A percentile compares a stretch with the other conserved stretches of the same genome.
Evolutionary conservation across 1,140 invertebrate species (phyloP).

Genomic region (Gryllus bimaculatus): DNA sequence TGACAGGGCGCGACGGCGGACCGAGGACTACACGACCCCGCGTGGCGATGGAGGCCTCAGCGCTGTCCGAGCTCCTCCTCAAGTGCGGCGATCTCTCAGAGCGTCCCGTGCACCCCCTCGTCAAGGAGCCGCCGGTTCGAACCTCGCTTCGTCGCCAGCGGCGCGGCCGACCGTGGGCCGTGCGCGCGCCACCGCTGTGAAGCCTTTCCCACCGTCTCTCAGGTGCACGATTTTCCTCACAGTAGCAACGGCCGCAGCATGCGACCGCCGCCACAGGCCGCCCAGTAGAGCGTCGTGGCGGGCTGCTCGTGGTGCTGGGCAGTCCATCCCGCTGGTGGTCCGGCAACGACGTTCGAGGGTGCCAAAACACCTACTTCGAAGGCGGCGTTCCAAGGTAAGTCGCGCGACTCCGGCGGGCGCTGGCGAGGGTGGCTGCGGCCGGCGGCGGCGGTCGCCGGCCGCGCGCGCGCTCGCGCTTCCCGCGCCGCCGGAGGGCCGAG

Average conservation of each 20-base stretch:
- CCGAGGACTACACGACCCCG: not conserved
- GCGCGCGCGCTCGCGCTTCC: too few species aligned
- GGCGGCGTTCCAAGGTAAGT: conserved; percentile 18
- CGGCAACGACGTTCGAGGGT: not conserved
- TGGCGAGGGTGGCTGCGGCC: too few species aligned
- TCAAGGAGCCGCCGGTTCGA: not conserved
- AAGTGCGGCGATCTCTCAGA: too few species aligned
- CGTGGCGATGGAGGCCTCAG: not conserved
- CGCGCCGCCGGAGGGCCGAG: too few species aligned
- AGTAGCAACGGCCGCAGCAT: not conserved
- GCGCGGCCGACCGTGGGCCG: not conserved
- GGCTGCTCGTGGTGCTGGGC: not conserved
- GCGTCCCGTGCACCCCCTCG: not conserved
- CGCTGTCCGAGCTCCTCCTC: too few species aligned
- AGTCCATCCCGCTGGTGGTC: not conserved
- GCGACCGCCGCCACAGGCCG: too few species aligned
- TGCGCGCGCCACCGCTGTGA: too few species aligned
- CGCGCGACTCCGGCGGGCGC: too few species aligned
- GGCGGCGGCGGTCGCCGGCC: too few species aligned
- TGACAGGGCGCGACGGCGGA: not conserved
- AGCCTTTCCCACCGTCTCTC: not conserved
- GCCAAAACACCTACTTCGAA: conserved; percentile 12
- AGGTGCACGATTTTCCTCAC: not conserved
- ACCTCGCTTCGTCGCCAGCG: not conserved
- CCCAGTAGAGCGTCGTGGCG: not conserved